Evolutionary conservation across 1,140 invertebrate genomes (phyloP), one percentile per base, ranked within the genome.

Genomic region (Euglossa dilemma): DNA sequence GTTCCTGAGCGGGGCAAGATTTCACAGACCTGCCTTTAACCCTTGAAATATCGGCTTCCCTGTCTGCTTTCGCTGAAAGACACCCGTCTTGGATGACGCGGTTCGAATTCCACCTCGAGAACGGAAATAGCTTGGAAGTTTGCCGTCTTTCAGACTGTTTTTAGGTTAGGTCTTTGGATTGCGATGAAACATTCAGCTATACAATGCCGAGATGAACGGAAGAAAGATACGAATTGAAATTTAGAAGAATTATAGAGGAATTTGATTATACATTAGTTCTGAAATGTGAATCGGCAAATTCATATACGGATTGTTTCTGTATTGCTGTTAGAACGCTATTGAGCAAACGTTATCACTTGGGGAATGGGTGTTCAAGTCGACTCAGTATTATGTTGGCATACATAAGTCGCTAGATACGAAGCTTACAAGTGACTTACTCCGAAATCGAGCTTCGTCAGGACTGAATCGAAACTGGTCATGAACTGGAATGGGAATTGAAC

Each of bases 1-100:
- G 71, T 83, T 82, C 73, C 20, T 36, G 61, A 67, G 56, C 63
- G 72, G 47, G 52, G 61, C 47, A 54, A 76, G 73, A 76, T 82
- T 75, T 76, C 64, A n/a, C 23, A 11, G 23, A 0, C 20, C 0
- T 20, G 20, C 25, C 72, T 45, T 57, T 73, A 72, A 57, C 61
- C 25, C 23, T 67, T 67, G 63, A 82, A 67, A 67, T 76, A 76
- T 82, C 57, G 45, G 14, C 0, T 43, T 56, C 23, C 18, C 56
- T 74, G 36, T 23, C 23, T n/a, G 28, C 2, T 50, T 82, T 43
- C 43, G 12, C 36, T 50, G 1, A 23, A 45, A 23, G 52, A 36
- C 36, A 36, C 36, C 52, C 28, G 9, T 8, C 25, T 28, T 52
- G 11, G 2, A 2, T 71, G 18, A 20, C n/a, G 12, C 6, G 25